Conservation (phyloP, 2,797 vertebrate genomes). For the Pangasius djambal region DNA sequence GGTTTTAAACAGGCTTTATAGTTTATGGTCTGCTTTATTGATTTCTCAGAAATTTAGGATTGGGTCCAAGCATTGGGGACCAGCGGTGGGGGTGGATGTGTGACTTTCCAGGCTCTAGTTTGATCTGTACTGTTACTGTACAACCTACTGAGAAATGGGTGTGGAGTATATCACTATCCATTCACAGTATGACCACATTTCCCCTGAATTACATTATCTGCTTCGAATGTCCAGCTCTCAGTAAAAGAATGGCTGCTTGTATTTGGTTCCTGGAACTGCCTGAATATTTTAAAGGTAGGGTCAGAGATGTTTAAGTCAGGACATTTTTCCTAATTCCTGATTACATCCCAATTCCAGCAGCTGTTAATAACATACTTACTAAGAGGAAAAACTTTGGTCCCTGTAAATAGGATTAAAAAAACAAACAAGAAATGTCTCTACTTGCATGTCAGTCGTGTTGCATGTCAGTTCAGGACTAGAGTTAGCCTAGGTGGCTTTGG, state of each 20-base stretch:
- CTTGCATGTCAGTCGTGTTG: neutral
- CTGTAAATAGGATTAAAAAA: neutral
- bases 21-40: conserved; percentile 13
- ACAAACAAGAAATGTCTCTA: neutral
- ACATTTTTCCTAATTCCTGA: neutral
- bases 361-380: neutral
- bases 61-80: neutral
- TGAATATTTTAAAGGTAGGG: neutral
- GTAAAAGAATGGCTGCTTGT: neutral
- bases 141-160: neutral
- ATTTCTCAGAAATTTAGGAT: neutral
- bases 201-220: neutral
- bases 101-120: neutral
- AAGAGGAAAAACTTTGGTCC: neutral
- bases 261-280: neutral
- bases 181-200: neutral
- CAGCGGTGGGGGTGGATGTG: neutral
- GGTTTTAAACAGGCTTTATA: neutral
- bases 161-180: neutral
- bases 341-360: neutral
- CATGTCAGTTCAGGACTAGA: neutral
- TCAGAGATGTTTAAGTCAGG: neutral
- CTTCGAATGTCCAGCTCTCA: too few relatives aligned
- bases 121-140: neutral
- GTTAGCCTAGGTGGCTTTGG: neutral